Conservation (phyloP, 2,888 invertebrate genomes). For the Liopterus haemorrhoidalis region DNA sequence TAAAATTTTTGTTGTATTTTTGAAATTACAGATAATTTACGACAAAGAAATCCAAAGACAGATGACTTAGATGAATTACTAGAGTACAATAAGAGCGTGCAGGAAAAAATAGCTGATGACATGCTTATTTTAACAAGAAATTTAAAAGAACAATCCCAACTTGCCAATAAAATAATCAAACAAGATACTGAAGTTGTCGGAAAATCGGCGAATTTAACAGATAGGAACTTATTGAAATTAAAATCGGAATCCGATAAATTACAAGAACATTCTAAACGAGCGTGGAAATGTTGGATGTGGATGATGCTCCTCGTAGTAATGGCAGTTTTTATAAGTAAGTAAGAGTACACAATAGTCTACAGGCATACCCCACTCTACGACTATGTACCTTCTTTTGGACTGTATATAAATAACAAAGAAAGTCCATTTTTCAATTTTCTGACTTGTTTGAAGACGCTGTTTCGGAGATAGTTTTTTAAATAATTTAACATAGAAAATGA, state of each 20-base stretch:
- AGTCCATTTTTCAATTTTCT: no score
- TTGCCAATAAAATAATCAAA: constrained; percentile 83
- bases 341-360: no score
- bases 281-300: constrained; percentile 95
- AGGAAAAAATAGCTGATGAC: constrained; percentile 89
- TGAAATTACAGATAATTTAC: constrained; percentile 47
- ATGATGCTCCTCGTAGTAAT: constrained; percentile 80
- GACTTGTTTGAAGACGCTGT: no score
- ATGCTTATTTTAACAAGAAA: constrained; percentile 84
- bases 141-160: constrained; percentile 83
- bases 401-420: no score
- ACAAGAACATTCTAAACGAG: constrained; percentile 76
- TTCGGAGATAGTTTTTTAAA: no score
- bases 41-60: constrained; percentile 48
- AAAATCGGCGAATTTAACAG: constrained; percentile 72
- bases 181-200: constrained; percentile 78
- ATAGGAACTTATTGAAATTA: constrained; percentile 69
- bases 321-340: constrained; percentile 80
- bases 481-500: no score
- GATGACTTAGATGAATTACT: constrained; percentile 77
- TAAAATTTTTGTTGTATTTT: constrained; percentile 37
- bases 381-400: no score
- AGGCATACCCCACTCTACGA: no score
- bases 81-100: constrained; percentile 81
- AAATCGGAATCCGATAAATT: constrained; percentile 76